Base-by-base conservation (phyloP, 2,888 invertebrate genomes). In the Andrena camellia region DNA sequence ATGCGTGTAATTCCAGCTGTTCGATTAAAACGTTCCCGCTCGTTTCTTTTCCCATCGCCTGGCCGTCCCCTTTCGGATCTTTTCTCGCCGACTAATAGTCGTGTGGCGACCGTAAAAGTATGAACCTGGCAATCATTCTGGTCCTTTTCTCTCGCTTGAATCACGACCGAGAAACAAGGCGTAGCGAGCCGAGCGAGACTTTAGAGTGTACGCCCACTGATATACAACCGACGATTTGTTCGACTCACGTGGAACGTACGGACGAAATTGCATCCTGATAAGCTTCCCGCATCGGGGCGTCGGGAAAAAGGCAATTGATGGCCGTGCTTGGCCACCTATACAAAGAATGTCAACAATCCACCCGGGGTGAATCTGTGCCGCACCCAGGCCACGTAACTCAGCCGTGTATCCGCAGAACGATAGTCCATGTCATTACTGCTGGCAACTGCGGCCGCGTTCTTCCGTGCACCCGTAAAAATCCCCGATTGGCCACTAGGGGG, bases 371-470 rank as follows among this genome's bases (percentile, higher is more conserved):
- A 87, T 42, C 78, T 48, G 52, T 64, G 83, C 78, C 75, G 79
- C 83, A 72, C 81, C 68, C 70, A 74, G 42, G 74, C 74, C 79
- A 79, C 73, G 83, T 88, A 86, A 85, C 80, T 86, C 77, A 84
- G 74, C 68, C 67, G 74, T 83, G 74, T 74, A 80, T 81, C 69
- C 83, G 75, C 64, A 77, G 67, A 76, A 78, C 73, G 75, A 72
- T 83, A 69, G 70, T 89, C 88, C 87, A 83, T 86, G 86, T 89
- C 87, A 88, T 90, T 89, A 87, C 86, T 78, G 85, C 71, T 63
- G 81, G 60, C 59, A 82, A 42, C 42, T 42, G 42, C 42, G 42
- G 42, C 42, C 42, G 42, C 13, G 57, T 63, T 74, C 60, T 23
- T 60, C 29, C n/a, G n/a, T 29, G 29, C 26, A 29, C 29, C 60